A percentile compares a stretch with the other conserved stretches of the same genome.
phyloP scores from a whole-genome alignment of 1,140 invertebrate genomes.

The Rhyacophila brunnea region DNA sequence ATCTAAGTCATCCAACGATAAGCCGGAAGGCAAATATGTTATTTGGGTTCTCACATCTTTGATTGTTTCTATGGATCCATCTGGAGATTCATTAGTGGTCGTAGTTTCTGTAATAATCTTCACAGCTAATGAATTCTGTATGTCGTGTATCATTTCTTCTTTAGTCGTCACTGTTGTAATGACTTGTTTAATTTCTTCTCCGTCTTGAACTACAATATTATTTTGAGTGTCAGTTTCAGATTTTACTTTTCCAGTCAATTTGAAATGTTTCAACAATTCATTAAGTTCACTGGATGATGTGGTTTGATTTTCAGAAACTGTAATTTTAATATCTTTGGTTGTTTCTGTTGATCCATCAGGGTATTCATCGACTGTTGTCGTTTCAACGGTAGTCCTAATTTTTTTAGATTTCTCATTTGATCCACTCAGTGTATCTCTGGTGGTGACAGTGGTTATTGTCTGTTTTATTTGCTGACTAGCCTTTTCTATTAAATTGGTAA shows the following conservation, averaged over 20 bases:
- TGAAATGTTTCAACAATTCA: conserved; percentile 44
- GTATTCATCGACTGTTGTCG: conserved; percentile 51
- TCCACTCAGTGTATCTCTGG: conserved; percentile 48
- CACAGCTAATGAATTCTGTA: conserved; percentile 47
- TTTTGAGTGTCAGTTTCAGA: conserved; percentile 46
- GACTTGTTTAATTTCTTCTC: conserved; percentile 46
- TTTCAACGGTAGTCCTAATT: conserved; percentile 51
- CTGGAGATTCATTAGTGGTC: conserved; percentile 46
- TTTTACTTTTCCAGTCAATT: conserved; percentile 48
- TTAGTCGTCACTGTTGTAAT: conserved; percentile 48
- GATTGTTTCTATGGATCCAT: conserved; percentile 49
- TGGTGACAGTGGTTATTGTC: conserved; percentile 50
- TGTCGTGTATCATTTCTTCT: conserved; percentile 48
- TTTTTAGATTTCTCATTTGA: conserved; percentile 46
- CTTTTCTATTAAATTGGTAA: conserved; percentile 45
- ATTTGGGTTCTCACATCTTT: conserved; percentile 54
- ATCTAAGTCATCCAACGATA: conserved; percentile 48
- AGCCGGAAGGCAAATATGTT: conserved; percentile 51
- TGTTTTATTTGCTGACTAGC: conserved; percentile 43
- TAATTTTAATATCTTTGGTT: conserved; percentile 54
- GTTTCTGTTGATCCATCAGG: conserved; percentile 52
- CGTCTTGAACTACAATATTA: conserved; percentile 41
- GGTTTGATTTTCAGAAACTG: conserved; percentile 52
- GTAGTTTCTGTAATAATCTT: conserved; percentile 53
- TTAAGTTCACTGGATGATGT: conserved; percentile 49